Evolutionary conservation across 1,140 invertebrate genomes (phyloP), one percentile per base, ranked within the genome.

Genomic region (Habropoda laboriosa): DNA sequence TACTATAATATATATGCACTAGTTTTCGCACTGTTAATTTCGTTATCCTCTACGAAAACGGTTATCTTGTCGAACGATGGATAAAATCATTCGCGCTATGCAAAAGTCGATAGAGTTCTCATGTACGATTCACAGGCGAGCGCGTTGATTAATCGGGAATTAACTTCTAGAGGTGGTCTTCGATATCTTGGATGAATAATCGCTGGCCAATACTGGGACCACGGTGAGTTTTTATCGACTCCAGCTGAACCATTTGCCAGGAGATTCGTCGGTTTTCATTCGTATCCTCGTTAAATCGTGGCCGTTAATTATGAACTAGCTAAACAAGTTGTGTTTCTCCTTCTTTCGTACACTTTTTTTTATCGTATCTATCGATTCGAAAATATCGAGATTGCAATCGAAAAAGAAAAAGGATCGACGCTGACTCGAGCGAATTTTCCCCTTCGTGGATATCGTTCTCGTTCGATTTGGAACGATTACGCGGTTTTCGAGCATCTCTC

Each of bases 401-500:
- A n/a, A n/a, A n/a, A n/a, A 21, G 27, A 32, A 35, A 58, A 4
- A 3, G 30, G 30, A 58, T 32, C 8, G 55, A 10, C 7, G n/a
- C n/a, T n/a, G n/a, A n/a, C n/a, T n/a, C n/a, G 27, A 58, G 10
- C 8, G 3, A 12, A 4, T 42, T 64, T 45, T 40, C n/a, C 3
- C n/a, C 16, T 3, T 18, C 12, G 0, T n/a, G n/a, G n/a, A n/a
- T n/a, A n/a, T n/a, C n/a, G n/a, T n/a, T n/a, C n/a, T n/a, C n/a
- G n/a, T n/a, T n/a, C n/a, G n/a, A 18, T 2, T 27, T 51, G 18
- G 35, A 21, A 49, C 30, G 16, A 4, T 38, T n/a, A 72, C 45
- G 13, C 4, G 12, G n/a, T 75, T 80, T 72, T 75, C 35, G 60
- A 64, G 4, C 71, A 42, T 80, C 66, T 66, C 71, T 66, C 42